Evolutionary conservation across 1,140 invertebrate species (phyloP).

Genomic region (Drosophila tristis): DNA sequence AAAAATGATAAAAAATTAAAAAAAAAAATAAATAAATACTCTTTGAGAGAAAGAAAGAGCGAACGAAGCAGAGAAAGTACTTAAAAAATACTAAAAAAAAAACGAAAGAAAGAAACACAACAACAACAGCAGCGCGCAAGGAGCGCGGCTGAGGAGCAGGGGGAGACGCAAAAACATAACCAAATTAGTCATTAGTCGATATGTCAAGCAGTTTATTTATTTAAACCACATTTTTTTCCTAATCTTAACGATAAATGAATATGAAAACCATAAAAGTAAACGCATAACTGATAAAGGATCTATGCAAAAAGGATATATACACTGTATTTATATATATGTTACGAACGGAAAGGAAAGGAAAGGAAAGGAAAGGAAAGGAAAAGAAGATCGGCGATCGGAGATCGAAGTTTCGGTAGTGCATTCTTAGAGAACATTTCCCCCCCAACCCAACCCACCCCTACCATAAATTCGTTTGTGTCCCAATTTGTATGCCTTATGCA

Average conservation of each 20-base stretch:
- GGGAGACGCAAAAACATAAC: conserved; percentile 74
- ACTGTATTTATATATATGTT: conserved; percentile 41
- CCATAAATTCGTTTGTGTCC: background rate
- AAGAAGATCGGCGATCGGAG: background rate
- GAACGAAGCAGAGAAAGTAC: conserved; percentile 17
- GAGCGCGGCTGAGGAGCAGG: background rate
- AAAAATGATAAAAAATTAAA: conserved; percentile 21
- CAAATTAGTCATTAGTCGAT: conserved; percentile 82
- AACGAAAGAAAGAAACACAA: conserved; percentile 6
- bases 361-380: background rate
- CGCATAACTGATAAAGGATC: conserved; percentile 17
- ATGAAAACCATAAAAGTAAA: conserved; percentile 27
- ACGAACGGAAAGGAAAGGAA: background rate
- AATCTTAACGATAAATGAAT: conserved; percentile 63
- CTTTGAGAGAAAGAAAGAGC: conserved; percentile 19
- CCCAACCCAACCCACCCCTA: background rate
- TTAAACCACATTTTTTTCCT: conserved; percentile 43
- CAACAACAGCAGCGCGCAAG: conserved; percentile 1
- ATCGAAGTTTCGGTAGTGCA: conserved; percentile 9
- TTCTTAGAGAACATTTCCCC: conserved; percentile 12
- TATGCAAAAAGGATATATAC: background rate
- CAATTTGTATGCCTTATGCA: conserved; percentile 14
- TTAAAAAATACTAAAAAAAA: conserved; percentile 37
- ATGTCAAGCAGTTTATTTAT: conserved; percentile 68
- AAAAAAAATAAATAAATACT: conserved; percentile 16